Evolutionary conservation across 2,888 invertebrate genomes (phyloP), one percentile per base, ranked within the genome.

Genomic region (Acanthacorydalis orientalis): DNA sequence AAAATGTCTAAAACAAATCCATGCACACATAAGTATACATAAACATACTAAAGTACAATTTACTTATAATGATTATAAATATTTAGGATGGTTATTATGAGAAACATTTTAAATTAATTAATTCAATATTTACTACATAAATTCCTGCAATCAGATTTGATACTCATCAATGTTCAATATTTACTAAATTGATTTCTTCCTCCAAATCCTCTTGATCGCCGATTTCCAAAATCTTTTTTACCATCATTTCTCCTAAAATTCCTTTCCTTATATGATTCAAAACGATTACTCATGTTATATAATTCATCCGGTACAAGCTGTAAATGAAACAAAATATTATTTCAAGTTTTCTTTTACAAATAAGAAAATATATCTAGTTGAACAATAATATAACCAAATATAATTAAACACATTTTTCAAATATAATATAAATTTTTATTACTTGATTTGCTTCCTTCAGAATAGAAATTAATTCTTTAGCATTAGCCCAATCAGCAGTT

Each of bases 361-460:
- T n/a, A 50, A 43, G 45, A 14, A n/a, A 44, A 39, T 23, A 37
- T 44, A 11, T 49, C 43, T 41, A 50, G 49, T 39, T n/a, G 32
- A 48, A 41, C 46, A 15, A 44, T 48, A 8, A 7, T 37, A n/a
- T 14, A 7, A 31, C 12, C 6, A 10, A 23, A 47, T 48, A 37
- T n/a, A 10, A 12, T n/a, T 38, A 3, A 16, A 42, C 31, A 31
- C 4, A 12, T 37, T 7, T 37, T 37, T 37, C 9, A 37, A 4
- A 37, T 8, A 35, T 23, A 12, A 9, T 23, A 38, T 16, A 41
- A 10, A 44, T 23, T 14, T 16, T 33, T 53, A 52, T 57, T 57
- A 70, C 72, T 63, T 82, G 92, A 53, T 78, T 70, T 2, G 91
- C 91, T 65, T 95, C 91, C 58, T 85, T 80, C 46, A 96, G 66